Evolutionary conservation across 1,140 invertebrate species (phyloP).

Genomic region (Leucophenga varia): DNA sequence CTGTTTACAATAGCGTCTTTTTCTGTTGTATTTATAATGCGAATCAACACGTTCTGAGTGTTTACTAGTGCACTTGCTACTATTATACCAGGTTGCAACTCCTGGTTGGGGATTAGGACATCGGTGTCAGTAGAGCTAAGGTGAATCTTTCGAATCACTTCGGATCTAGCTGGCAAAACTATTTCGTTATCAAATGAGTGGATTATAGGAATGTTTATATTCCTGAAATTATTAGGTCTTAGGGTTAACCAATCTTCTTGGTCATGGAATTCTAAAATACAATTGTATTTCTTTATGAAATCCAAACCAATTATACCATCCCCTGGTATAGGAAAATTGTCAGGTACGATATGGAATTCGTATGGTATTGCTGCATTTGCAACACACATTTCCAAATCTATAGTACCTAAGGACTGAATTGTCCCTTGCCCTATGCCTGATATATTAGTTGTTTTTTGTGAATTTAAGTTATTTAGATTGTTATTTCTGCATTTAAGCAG

Average conservation of each 20-base stretch:
- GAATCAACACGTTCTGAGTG: neutral
- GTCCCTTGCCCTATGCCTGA: neutral
- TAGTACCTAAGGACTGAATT: neutral
- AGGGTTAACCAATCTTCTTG: neutral
- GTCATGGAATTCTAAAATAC: neutral
- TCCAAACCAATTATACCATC: neutral
- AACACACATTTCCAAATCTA: neutral
- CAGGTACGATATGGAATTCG: constrained; percentile 1
- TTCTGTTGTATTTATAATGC: neutral
- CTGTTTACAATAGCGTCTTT: neutral
- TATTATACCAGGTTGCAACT: neutral
- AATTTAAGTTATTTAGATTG: neutral
- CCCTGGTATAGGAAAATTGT: neutral
- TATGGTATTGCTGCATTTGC: neutral
- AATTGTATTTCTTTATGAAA: constrained; percentile 1
- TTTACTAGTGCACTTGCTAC: no score
- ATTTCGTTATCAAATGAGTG: neutral
- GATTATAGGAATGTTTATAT: neutral
- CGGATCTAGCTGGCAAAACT: neutral
- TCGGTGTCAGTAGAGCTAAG: neutral
- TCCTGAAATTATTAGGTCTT: neutral
- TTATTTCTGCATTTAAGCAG: neutral
- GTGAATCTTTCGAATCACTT: neutral
- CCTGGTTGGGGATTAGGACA: neutral
- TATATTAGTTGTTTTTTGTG: neutral